A percentile compares a stretch with the other conserved stretches of the same genome.
phyloP scores from a whole-genome alignment of 2,888 invertebrate species.

The Morinoia aosen region DNA sequence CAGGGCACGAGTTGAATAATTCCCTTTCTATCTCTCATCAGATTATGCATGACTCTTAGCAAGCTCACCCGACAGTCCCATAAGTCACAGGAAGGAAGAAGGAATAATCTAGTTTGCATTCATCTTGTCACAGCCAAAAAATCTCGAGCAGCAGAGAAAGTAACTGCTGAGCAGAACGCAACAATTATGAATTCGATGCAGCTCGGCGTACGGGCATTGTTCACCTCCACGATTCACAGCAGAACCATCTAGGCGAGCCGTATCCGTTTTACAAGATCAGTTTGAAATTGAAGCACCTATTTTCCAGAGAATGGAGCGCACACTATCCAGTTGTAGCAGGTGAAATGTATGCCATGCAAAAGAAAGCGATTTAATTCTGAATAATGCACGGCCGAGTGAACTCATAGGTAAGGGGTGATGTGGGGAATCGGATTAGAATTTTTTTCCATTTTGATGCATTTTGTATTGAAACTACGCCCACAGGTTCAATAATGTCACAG shows the following conservation, averaged over 20 bases:
- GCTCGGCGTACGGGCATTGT: not conserved
- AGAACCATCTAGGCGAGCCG: not conserved
- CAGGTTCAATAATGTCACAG: not conserved
- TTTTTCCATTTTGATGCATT: not conserved
- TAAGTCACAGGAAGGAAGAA: conserved; percentile 29
- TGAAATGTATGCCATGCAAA: not conserved
- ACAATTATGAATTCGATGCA: conserved; percentile 32
- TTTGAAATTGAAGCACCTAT: not conserved
- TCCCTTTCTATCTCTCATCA: conserved; percentile 12
- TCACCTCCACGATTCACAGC: not conserved
- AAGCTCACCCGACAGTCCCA: conserved; percentile 19
- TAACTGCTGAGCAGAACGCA: not conserved
- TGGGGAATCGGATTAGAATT: not conserved
- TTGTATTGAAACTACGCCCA: not conserved
- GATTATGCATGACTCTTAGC: conserved; percentile 15
- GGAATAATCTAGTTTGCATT: conserved; percentile 38
- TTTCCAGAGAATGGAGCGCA: not conserved
- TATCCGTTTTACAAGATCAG: not conserved
- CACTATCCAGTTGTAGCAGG: not conserved
- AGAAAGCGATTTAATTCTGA: not conserved
- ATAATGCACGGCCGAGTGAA: not conserved
- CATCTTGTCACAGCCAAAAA: conserved; percentile 25
- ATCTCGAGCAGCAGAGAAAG: conserved; percentile 39
- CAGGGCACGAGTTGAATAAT: not conserved
- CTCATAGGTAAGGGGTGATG: not conserved